Evolutionary conservation across 2,888 invertebrate genomes (phyloP), one percentile per base, ranked within the genome.

Genomic region (Synanthedon tipuliformis): DNA sequence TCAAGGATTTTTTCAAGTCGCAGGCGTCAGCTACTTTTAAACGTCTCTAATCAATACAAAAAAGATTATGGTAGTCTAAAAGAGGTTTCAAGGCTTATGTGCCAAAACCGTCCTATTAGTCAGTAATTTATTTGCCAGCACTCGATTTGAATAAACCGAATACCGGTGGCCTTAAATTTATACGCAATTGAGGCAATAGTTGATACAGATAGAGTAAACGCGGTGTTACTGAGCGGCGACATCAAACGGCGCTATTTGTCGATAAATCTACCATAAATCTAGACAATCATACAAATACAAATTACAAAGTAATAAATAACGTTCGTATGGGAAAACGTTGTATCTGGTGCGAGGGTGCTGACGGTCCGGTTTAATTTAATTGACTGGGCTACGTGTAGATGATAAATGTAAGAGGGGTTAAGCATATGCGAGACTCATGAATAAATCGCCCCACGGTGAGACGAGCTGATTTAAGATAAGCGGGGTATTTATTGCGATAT

Each of bases 381-480:
- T 86, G 85, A 87, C 83, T 78, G 80, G 76, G 74, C 68, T 73
- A 69, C 71, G 72, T 76, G 72, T 72, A 68, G 81, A 83, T 85
- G 85, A 85, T 86, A 82, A 84, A 86, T 85, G 84, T 71, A 68
- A 68, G 75, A 67, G 67, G 74, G 80, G 85, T 83, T 82, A 80
- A 83, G 76, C 80, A 80, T 77, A 81, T 78, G 78, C 78, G 68
- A 66, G 61, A 73, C 76, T 78, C 78, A 81, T 82, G 83, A 82
- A 85, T 86, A 85, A 78, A 85, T 84, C 77, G 81, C 72, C 74
- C 71, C 74, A 75, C 72, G 73, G 74, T 74, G 78, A 78, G 81
- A 80, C 70, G 78, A 81, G 75, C 78, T 82, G 86, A 87, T 87
- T 85, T 82, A 85, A 83, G 86, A 86, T 86, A 86, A 85, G 83